A percentile compares a stretch with the other conserved stretches of the same genome.
Conservation (phyloP, 2,888 invertebrate species). For the Acanthoscelides obtectus region DNA sequence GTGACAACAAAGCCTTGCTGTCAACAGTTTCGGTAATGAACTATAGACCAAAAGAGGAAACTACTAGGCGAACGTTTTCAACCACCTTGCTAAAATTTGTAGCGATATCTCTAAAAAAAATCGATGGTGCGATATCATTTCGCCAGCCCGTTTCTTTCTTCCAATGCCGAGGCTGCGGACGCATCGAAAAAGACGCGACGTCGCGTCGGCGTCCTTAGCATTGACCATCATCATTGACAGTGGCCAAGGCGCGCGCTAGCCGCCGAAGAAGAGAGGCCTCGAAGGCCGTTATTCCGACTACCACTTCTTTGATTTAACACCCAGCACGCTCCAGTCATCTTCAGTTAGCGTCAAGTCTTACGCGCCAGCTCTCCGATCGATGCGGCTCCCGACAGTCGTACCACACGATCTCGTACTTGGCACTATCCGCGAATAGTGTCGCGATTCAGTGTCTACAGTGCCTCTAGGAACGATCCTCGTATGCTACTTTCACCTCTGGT, state of each 20-base stretch:
- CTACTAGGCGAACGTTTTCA: no score
- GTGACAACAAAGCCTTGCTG: no score
- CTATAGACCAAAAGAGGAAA: no score
- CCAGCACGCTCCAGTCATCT: slow-evolving; percentile 39
- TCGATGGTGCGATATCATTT: background rate
- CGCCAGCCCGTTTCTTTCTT: background rate
- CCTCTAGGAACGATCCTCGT: background rate
- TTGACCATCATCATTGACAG: slow-evolving; percentile 29
- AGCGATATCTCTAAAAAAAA: no score
- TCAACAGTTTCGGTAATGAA: no score
- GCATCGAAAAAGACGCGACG: background rate
- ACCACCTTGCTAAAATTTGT: no score
- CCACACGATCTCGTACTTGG: background rate
- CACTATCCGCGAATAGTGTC: background rate
- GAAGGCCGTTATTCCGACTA: slow-evolving; percentile 36
- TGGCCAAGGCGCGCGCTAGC: slow-evolving; percentile 39
- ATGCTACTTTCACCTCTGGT: background rate
- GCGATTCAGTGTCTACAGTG: background rate
- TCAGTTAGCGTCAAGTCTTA: slow-evolving; percentile 32
- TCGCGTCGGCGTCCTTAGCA: slow-evolving; percentile 17
- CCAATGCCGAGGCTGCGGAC: background rate
- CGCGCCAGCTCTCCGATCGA: background rate
- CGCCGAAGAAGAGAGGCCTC: slow-evolving; percentile 38
- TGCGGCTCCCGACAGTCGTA: background rate
- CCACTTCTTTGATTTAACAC: slow-evolving; percentile 44